Conservation (phyloP, 2,797 vertebrate species). For the Spea hammondii region DNA sequence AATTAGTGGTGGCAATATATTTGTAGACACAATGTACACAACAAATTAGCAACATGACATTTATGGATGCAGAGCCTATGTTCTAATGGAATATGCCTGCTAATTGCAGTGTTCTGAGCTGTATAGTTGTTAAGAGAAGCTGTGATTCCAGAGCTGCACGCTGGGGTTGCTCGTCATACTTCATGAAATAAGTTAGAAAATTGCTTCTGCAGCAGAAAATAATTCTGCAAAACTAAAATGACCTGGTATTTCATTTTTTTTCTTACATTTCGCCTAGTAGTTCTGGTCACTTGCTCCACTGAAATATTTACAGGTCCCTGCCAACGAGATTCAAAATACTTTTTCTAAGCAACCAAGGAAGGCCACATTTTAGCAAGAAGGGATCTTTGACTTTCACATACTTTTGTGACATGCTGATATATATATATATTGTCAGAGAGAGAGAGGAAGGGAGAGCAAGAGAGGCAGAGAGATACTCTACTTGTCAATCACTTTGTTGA, state of each 20-base stretch:
- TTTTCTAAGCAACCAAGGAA: no score
- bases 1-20: constrained; percentile 40
- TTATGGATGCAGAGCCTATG: constrained; percentile 40
- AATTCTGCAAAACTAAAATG: not conserved
- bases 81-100: constrained; percentile 30
- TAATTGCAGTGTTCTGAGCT: constrained; percentile 34
- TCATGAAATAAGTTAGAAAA: constrained; percentile 14
- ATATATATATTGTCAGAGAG: no score
- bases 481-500: no score
- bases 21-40: constrained; percentile 25
- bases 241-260: not conserved
- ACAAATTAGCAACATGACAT: constrained; percentile 41
- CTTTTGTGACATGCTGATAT: no score
- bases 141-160: constrained; percentile 30
- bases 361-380: no score
- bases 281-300: not conserved
- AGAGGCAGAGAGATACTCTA: no score
- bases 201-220: not conserved
- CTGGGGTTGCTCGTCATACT: constrained; percentile 21
- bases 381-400: no score
- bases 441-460: no score
- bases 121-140: constrained; percentile 35
- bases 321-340: not conserved
- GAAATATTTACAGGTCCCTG: not conserved
- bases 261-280: not conserved